Evolutionary conservation across 2,888 invertebrate species (phyloP), one percentile per base, ranked within the genome.

Genomic region (Lasius platythorax): DNA sequence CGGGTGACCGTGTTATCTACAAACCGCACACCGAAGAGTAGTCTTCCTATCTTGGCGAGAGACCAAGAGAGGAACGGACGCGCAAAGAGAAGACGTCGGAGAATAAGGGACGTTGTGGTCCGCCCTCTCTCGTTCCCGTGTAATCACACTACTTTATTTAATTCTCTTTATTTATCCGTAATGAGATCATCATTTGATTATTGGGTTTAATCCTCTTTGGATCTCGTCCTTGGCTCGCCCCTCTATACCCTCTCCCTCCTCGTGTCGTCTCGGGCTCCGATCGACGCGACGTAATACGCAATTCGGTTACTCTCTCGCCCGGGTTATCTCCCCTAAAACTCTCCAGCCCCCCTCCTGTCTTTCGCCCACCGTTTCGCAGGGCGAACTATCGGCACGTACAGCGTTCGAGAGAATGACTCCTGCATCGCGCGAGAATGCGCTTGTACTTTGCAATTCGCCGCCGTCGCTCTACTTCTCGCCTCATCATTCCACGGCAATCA

Each of bases 181-280:
- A 94, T 95, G 95, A 95, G 95, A 95, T 95, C 95, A 95, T 93
- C 93, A 92, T 95, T 95, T 95, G 95, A 95, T 95, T 95, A 94
- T 95, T 94, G 92, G 94, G 94, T 95, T 93, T 93, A 94, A 93
- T 95, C 94, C 94, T 95, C 95, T 95, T 95, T 95, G 95, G 95
- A 94, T 94, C 94, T 94, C 94, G 94, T 93, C 93, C 93, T 93
- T 93, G 89, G 91, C 92, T 91, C 91, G 88, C 87, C 84, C 88
- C 85, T 89, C 87, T 53, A n/a, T 53, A 86, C 76, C 88, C 88
- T 87, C 83, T 73, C 74, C 74, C 58, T 78, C 83, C 79, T 83
- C 84, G 84, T 76, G 66, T 81, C 63, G 68, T 81, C 66, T 53
- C 76, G 72, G 53, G 83, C 50, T 67, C 56, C 78, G 82, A 83